phyloP scores from a whole-genome alignment of 2,113 vertebrate genomes.

The Crocuta crocuta region DNA sequence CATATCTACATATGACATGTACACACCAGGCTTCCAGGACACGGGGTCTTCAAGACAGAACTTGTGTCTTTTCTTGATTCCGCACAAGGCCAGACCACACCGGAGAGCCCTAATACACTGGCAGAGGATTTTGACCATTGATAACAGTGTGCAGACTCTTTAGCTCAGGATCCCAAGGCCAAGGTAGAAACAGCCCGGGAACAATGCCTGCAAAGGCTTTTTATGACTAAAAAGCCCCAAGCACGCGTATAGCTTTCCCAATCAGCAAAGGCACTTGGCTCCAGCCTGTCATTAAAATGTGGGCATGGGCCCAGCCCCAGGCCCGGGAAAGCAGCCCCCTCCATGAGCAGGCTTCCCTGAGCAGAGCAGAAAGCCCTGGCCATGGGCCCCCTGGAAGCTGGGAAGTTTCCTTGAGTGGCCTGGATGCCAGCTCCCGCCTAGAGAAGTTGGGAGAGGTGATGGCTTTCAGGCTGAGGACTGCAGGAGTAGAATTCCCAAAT shows the following conservation, averaged over 20 bases:
- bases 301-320: constrained; percentile 49
- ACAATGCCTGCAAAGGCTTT: constrained; percentile 62
- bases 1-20: constrained; percentile 46
- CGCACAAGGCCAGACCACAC: constrained; percentile 37
- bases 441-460: constrained; percentile 29
- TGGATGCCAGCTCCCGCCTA: neutral
- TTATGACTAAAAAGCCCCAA: constrained; percentile 55
- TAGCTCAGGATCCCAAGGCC: constrained; percentile 46
- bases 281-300: constrained; percentile 66
- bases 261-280: constrained; percentile 69
- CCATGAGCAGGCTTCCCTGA: neutral
- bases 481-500: constrained; percentile 2
- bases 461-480: neutral
- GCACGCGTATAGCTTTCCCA: constrained; percentile 44
- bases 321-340: neutral
- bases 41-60: constrained; percentile 19
- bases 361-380: constrained; percentile 24
- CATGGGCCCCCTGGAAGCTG: neutral
- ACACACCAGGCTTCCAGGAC: neutral
- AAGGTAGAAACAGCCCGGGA: constrained; percentile 65
- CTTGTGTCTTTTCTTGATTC: constrained; percentile 51
- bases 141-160: neutral
- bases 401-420: constrained; percentile 24
- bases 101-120: neutral
- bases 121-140: constrained; percentile 39